Evolutionary conservation across 23 tunicate species (phyloP), one percentile per base, ranked within the genome.

Genomic region (Styela plicata): DNA sequence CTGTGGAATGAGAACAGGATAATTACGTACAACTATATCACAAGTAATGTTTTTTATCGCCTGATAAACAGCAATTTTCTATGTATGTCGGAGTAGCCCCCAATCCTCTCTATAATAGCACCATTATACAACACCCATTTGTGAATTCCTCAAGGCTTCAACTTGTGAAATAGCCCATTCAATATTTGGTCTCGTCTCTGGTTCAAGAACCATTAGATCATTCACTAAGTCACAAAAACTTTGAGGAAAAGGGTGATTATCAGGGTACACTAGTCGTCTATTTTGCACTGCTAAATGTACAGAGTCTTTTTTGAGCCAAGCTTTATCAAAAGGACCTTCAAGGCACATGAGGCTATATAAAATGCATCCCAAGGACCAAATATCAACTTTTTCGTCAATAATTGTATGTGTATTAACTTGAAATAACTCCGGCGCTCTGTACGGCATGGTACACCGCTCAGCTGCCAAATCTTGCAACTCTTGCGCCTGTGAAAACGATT

Each of bases 301-400:
- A 18, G 99, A 95, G 63, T 95, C 99, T 32, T 87, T 87, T 80
- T 91, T 90, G 64, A 95, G 44, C 99, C 99, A 95, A 1, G 87
- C 89, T 63, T 84, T 74, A 71, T 95, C 99, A 75, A 95, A 95
- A n/a, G 99, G 99, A 2, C 99, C 99, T 86, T 90, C 99, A 64
- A 90, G 83, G 61, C 84, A 80, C 92, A 95, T 89, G 33, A 95
- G 85, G 52, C 96, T 89, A 79, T 37, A 95, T 7, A 95, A 74
- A 26, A 95, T 79, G 77, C 99, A 95, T 2, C 99, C 99, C 17
- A 95, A 77, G 0, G 99, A 95, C 98, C 98, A 93, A 52, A 93
- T 93, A 64, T 93, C 98, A 63, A 93, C 93, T 88, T 93, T 93
- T 81, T 93, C 98, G 88, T 93, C 98, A 69, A 88, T 76, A 33